Percentiles rank a stretch among this genome's conserved stretches.
Evolutionary conservation across 2,113 vertebrate species (phyloP).

Genomic region (Phalacrocorax carbo): DNA sequence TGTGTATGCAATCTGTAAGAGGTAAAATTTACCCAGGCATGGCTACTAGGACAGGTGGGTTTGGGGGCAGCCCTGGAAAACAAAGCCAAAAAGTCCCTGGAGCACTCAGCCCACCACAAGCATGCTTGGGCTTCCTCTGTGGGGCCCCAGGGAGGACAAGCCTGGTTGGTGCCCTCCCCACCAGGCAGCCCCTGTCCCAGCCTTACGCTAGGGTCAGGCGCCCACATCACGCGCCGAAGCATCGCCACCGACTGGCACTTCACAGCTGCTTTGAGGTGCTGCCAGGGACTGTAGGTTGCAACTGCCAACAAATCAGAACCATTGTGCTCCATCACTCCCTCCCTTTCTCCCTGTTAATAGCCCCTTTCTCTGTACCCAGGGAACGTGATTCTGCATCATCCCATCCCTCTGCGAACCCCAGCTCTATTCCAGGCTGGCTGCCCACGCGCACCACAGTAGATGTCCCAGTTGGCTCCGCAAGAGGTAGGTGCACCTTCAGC

Average conservation of each 20-base stretch:
- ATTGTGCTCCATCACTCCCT: neutral
- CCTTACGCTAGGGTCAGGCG: neutral
- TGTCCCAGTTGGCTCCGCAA: neutral
- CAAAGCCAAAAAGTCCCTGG: neutral
- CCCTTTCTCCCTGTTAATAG: neutral
- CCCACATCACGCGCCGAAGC: constrained; percentile 8
- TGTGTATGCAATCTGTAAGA: neutral
- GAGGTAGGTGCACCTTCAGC: neutral
- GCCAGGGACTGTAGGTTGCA: constrained; percentile 1
- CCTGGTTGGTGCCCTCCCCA: rapidly evolving
- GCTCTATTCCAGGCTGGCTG: neutral
- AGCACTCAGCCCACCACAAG: neutral
- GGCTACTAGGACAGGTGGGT: neutral
- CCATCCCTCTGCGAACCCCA: neutral
- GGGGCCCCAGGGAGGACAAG: neutral
- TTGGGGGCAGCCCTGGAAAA: neutral
- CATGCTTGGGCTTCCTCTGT: rapidly evolving
- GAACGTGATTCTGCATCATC: constrained; percentile 26
- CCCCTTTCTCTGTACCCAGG: constrained; percentile 31
- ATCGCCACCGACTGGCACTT: constrained; percentile 27
- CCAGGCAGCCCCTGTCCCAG: neutral
- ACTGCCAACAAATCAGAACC: constrained; percentile 44
- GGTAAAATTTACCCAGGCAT: neutral
- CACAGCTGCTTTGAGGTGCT: constrained; percentile 57
- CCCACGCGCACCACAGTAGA: neutral